These are phyloP conservation scores for Sympetrum striolatum DNA, from an alignment of 2,888 invertebrate species.

Conservation along the genomic window DNA sequence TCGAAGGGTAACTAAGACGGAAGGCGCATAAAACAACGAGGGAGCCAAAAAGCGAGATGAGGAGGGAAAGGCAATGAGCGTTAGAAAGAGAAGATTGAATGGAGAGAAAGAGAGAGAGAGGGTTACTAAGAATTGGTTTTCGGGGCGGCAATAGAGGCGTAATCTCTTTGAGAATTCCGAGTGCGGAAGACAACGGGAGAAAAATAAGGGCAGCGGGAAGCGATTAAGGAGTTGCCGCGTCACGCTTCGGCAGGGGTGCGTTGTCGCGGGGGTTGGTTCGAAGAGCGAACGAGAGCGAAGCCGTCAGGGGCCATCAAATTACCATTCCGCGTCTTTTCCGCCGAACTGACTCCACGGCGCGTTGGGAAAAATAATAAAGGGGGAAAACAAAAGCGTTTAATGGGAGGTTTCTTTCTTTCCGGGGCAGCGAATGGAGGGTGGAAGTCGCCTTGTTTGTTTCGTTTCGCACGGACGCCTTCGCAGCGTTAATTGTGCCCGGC, in stretches of 20 bases:
- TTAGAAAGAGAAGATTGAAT: background rate
- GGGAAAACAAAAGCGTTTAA: background rate
- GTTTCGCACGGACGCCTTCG: background rate
- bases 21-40: background rate
- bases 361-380: background rate
- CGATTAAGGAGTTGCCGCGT: constrained; percentile 28
- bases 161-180: constrained; percentile 15
- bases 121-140: constrained; percentile 15
- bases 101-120: constrained; percentile 46
- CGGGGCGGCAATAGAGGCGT: background rate
- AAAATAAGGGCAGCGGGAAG: constrained; percentile 21
- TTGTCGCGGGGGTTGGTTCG: background rate
- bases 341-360: background rate
- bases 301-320: background rate
- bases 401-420: background rate
- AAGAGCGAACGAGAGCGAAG: background rate
- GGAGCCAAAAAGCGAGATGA: background rate
- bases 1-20: background rate
- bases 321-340: constrained; percentile 20
- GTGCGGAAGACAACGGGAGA: background rate
- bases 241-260: background rate
- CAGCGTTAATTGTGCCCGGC: background rate
- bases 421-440: background rate
- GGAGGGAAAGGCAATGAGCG: background rate
- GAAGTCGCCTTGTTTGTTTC: background rate